A percentile compares a stretch with the other conserved stretches of the same genome.
Conservation (phyloP, 64 coral and sea anemone species). For the Catalaphyllia jardinei region DNA sequence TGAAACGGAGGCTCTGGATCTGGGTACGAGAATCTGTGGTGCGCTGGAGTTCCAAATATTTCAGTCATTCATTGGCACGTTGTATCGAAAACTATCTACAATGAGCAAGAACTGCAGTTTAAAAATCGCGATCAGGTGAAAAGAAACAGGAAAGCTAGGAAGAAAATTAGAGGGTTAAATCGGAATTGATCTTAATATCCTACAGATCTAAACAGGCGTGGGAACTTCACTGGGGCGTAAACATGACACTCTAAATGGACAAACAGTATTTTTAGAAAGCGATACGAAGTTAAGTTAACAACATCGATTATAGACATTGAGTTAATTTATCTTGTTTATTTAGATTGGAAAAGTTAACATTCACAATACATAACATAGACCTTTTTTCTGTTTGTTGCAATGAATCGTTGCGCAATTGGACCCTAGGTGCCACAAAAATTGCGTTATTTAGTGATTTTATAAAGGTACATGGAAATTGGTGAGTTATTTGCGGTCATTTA, state of each 20-base stretch:
- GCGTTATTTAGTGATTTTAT: neutral
- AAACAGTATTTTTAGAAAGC: neutral
- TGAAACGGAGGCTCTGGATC: no score
- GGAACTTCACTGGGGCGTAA: conserved; percentile 9
- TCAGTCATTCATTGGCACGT: no score
- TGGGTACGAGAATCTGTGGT: no score
- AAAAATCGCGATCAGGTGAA: neutral
- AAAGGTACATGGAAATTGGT: neutral
- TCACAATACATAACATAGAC: neutral
- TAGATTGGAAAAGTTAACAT: neutral
- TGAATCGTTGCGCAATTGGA: neutral
- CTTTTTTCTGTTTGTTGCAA: neutral
- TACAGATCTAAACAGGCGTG: neutral
- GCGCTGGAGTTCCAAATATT: no score
- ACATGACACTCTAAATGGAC: neutral
- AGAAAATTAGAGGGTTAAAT: neutral
- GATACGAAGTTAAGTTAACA: neutral
- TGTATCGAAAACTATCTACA: no score
- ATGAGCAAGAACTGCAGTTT: no score
- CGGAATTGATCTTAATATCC: neutral
- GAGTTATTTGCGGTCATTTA: neutral
- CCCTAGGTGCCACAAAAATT: neutral
- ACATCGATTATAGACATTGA: neutral
- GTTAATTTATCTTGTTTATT: conserved; percentile 6
- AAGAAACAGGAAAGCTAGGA: neutral